Conservation (phyloP, 2,113 vertebrate species). For the Drymodes brunneopygia region DNA sequence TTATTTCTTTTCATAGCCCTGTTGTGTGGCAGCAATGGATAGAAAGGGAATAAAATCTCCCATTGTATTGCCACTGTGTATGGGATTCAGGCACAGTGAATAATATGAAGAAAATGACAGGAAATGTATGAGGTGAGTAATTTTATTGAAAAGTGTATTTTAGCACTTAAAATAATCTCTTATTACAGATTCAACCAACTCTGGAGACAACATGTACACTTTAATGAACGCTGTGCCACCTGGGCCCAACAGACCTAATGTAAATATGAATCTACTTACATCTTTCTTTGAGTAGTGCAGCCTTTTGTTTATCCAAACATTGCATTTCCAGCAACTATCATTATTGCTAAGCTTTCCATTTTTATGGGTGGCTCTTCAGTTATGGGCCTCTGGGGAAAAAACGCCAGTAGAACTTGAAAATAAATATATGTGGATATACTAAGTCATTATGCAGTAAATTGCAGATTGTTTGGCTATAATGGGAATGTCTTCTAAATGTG, state of each 20-base stretch:
- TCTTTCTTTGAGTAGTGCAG: neutral
- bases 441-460: neutral
- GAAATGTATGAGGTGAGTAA: neutral
- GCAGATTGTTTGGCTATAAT: neutral
- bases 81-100: neutral
- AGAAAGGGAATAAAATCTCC: neutral
- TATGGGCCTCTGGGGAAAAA: neutral
- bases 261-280: conserved; percentile 71
- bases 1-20: conserved; percentile 24
- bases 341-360: neutral
- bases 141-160: conserved; percentile 4
- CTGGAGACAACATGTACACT: conserved; percentile 98
- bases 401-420: neutral
- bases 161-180: conserved; percentile 47
- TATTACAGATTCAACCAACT: conserved; percentile 94
- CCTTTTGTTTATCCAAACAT: neutral
- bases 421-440: neutral
- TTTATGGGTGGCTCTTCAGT: neutral
- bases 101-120: neutral
- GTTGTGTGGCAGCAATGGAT: neutral
- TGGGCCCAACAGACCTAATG: conserved; percentile 92
- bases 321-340: neutral
- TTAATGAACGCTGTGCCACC: conserved; percentile 96
- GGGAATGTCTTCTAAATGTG: neutral
- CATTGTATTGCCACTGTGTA: conserved; percentile 1